A percentile compares a stretch with the other conserved stretches of the same genome.
Conservation (phyloP, 2,888 invertebrate species). For the Philaethria dido region DNA sequence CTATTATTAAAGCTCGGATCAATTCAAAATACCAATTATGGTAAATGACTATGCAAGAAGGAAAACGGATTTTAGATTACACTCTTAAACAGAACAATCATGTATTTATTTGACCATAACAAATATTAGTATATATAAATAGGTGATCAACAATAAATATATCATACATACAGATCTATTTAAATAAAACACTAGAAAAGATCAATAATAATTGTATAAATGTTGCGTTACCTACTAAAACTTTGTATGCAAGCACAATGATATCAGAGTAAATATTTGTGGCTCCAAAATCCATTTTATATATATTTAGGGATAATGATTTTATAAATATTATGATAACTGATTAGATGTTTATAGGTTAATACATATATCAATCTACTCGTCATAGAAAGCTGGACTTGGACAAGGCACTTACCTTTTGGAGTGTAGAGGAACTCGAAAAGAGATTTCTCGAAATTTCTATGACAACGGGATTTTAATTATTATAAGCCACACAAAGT, state of each 20-base stretch:
- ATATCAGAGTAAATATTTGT: background rate
- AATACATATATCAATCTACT: too few relatives aligned
- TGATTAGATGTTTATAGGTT: background rate
- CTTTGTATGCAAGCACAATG: background rate
- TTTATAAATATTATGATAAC: background rate
- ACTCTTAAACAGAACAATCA: background rate
- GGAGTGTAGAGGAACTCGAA: too few relatives aligned
- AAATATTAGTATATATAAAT: background rate
- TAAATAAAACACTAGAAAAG: background rate
- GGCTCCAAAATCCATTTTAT: background rate
- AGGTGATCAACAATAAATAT: background rate
- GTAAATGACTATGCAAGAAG: background rate
- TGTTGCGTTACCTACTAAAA: background rate
- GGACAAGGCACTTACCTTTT: too few relatives aligned
- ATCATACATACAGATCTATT: background rate
- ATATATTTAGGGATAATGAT: background rate
- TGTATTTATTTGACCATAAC: conserved; percentile 4
- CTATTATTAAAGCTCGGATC: background rate
- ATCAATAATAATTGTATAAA: background rate
- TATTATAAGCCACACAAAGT: too few relatives aligned
- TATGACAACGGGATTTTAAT: too few relatives aligned
- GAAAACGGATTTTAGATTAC: background rate
- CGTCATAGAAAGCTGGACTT: too few relatives aligned
- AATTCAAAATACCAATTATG: conserved; percentile 6
- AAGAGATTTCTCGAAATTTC: too few relatives aligned